A percentile compares a stretch with the other conserved stretches of the same genome.
These are phyloP conservation scores for Hymenopus coronatus DNA, from an alignment of 2,888 invertebrate genomes.

Conservation along the genomic window DNA sequence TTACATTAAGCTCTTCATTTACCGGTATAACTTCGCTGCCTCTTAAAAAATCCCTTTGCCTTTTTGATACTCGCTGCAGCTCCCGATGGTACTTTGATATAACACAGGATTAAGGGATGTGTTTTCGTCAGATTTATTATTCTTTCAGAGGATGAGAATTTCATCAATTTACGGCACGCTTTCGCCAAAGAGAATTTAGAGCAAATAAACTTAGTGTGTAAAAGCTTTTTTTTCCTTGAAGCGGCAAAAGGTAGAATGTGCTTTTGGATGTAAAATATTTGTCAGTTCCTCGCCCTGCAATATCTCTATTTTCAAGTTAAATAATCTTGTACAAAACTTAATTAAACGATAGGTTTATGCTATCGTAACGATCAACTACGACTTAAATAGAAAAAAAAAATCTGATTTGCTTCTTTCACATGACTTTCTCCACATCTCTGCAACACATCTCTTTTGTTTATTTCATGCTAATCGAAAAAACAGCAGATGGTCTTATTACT, in stretches of 20 bases:
- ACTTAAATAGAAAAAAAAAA: too few species aligned
- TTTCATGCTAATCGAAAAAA: too few species aligned
- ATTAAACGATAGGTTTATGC: background rate
- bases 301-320: too few species aligned
- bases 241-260: background rate
- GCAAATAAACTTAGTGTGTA: background rate
- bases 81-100: background rate
- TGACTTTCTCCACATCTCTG: too few species aligned
- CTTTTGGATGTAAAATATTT: background rate
- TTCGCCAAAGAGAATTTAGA: background rate
- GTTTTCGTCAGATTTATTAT: background rate
- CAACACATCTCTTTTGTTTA: too few species aligned
- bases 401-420: too few species aligned
- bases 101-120: background rate
- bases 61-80: background rate
- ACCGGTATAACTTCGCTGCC: background rate
- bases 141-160: background rate
- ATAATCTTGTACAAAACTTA: background rate
- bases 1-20: background rate
- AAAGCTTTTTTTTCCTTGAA: background rate
- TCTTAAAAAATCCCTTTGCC: background rate
- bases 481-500: too few species aligned
- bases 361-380: background rate
- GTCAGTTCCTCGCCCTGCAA: background rate
- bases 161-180: background rate